Conservation (phyloP, 2,797 vertebrate genomes). For the Botia almorhae region DNA sequence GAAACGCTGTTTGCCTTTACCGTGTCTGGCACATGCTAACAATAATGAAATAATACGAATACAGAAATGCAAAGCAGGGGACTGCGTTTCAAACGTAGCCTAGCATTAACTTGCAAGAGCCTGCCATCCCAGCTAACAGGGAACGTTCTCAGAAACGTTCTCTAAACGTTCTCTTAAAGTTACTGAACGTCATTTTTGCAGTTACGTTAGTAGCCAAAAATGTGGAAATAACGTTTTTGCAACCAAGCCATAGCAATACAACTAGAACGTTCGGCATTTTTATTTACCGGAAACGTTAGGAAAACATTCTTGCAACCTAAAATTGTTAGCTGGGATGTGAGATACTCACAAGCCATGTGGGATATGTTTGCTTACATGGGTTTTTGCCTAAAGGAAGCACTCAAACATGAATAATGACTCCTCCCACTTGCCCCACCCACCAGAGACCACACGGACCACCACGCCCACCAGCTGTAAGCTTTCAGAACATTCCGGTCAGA, state of each 20-base stretch:
- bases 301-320: too few relatives aligned
- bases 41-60: background rate
- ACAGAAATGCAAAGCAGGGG: background rate
- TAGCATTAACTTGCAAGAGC: background rate
- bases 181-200: too few relatives aligned
- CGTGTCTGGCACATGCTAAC: background rate
- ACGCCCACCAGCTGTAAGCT: conserved; percentile 9
- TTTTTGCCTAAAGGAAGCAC: conserved; percentile 28
- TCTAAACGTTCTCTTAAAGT: too few relatives aligned
- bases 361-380: background rate
- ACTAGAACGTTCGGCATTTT: too few relatives aligned
- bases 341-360: background rate
- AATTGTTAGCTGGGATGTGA: too few relatives aligned
- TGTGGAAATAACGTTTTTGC: too few relatives aligned
- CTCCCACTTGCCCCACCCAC: background rate
- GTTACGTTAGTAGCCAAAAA: too few relatives aligned
- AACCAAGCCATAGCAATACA: too few relatives aligned
- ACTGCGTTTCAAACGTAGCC: background rate
- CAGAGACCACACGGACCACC: background rate
- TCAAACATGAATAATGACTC: conserved; percentile 50
- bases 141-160: too few relatives aligned
- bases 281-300: too few relatives aligned
- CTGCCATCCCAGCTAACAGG: too few relatives aligned
- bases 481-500: background rate
- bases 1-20: background rate